Percentiles rank a stretch among this genome's conserved stretches.
phyloP scores from a whole-genome alignment of 2,797 vertebrate genomes.

The Labeo calbasu region DNA sequence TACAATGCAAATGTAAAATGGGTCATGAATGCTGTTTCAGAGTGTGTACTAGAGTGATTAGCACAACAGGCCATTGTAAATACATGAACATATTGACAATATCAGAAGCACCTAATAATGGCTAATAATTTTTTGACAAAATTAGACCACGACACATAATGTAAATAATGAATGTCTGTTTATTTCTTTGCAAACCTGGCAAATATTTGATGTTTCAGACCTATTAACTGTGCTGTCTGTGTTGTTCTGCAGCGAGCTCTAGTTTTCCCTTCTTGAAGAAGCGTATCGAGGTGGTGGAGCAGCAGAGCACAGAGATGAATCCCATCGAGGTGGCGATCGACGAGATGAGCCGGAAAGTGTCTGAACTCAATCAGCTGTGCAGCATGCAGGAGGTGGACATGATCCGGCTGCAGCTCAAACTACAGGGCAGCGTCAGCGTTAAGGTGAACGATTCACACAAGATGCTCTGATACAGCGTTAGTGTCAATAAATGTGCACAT shows the following conservation, averaged over 20 bases:
- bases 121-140: neutral
- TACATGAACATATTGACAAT: neutral
- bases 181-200: neutral
- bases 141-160: neutral
- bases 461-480: neutral
- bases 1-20: neutral
- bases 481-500: no score
- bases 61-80: no score
- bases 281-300: constrained; percentile 93
- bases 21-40: neutral
- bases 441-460: constrained; percentile 79
- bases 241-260: constrained; percentile 82
- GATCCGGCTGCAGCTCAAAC: constrained; percentile 96
- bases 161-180: neutral
- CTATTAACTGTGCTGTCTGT: neutral
- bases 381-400: constrained; percentile 96
- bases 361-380: constrained; percentile 95
- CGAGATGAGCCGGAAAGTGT: constrained; percentile 97
- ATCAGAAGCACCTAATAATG: neutral
- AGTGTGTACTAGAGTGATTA: neutral
- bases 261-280: constrained; percentile 97
- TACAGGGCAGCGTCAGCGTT: constrained; percentile 96
- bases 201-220: neutral
- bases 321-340: constrained; percentile 98
- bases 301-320: constrained; percentile 94